Percentiles rank a stretch among this genome's conserved stretches.
Conservation (phyloP, 2,113 vertebrate genomes). For the Probosciger aterrimus region DNA sequence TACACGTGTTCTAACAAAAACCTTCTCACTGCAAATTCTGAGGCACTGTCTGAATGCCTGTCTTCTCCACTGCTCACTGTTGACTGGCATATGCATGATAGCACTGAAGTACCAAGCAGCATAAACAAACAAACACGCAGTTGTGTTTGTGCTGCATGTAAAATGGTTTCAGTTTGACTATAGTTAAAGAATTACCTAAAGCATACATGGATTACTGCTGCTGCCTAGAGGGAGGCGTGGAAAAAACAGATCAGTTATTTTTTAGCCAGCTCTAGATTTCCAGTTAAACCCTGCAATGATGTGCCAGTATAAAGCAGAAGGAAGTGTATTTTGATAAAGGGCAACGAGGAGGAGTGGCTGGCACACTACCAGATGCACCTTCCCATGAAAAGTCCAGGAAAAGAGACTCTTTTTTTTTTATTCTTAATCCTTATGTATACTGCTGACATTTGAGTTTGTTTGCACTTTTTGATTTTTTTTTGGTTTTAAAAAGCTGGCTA, state of each 20-base stretch:
- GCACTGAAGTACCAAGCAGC: background rate
- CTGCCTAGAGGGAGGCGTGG: conserved; percentile 34
- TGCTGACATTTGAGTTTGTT: background rate
- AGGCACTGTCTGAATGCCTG: background rate
- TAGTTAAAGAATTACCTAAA: background rate
- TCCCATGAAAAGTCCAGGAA: background rate
- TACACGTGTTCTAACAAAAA: background rate
- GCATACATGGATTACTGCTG: background rate
- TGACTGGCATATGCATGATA: background rate
- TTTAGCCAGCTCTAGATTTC: background rate
- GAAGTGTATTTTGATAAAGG: background rate
- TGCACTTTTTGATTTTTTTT: background rate
- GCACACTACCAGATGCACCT: background rate
- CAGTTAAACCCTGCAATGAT: background rate
- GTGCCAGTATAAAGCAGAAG: background rate
- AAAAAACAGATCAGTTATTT: background rate
- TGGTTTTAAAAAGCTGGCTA: background rate
- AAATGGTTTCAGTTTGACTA: background rate
- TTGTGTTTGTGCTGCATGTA: background rate
- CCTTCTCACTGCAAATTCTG: background rate
- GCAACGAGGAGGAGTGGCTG: background rate
- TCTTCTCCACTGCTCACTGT: background rate
- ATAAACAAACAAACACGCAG: background rate
- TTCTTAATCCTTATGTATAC: background rate
- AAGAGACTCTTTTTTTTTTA: accelerated